Base-by-base conservation (phyloP, 1,140 invertebrate species). In the Doryteuthis pealeii region DNA sequence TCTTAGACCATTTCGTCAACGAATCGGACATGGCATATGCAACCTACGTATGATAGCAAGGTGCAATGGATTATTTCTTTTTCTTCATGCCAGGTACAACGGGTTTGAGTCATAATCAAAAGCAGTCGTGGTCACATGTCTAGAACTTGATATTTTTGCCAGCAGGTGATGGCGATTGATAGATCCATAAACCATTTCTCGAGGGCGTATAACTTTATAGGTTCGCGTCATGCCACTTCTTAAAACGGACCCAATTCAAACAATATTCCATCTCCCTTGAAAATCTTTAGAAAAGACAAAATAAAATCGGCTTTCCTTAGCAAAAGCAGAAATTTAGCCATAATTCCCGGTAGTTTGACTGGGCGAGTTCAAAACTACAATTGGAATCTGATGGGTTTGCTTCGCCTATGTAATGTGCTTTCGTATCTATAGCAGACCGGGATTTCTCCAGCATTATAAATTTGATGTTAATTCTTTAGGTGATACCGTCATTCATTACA, bases 301-400 rank as follows among this genome's bases (percentile, higher is more conserved):
- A 62, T 5, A n/a, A 62, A 62, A n/a, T 62, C 22, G 10, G 18
- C 26, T n/a, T 22, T 62, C 18, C 18, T 62, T 18, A 22, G 54
- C 18, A 62, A 62, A 62, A n/a, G 18, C 26, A 62, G 26, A 28
- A n/a, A 86, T 82, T 79, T 10, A 80, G 81, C 78, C 80, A 85
- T n/a, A 86, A 49, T n/a, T 79, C 78, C 6, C 72, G 71, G 75
- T 85, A 85, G 67, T 85, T 80, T 14, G 54, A 62, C 40, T 81
- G 78, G 14, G 83, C 81, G 22, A 76, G 26, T 22, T 84, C 81
- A 81, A 85, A 85, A 22, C 77, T 68, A 81, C 79, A 2, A 83
- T 74, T 4, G 84, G 84, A 35, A 86, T 86, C 72, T 84, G 73
- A 73, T 86, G 84, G 28, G 78, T n/a, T 82, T 14, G 81, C 76